Evolutionary conservation across 2,888 invertebrate species (phyloP), one percentile per base, ranked within the genome.

Genomic region (Physocephala rufipes): DNA sequence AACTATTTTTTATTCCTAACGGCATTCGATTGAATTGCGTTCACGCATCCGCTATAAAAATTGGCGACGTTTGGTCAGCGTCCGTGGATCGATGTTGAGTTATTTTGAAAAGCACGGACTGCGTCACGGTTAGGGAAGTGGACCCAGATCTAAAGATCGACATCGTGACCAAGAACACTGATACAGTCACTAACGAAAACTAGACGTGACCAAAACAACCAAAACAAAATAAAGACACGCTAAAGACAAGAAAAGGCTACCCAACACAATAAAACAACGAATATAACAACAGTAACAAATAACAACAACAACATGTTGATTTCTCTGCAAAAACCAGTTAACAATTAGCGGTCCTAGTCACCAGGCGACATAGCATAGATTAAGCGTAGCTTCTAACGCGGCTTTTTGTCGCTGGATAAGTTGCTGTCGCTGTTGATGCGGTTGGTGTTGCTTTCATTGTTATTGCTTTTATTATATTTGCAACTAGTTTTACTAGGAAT

Each of bases 41-140:
- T 82, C 83, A 84, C 82, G 82, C 82, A 82, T 82, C 84, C 82
- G 84, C 82, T 82, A 82, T 83, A 82, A 81, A 36, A 82, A 81
- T 79, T 79, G 82, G 77, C 80, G 79, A 68, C 62, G 58, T 45
- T 62, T 36, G 43, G 30, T n/a, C 67, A 58, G 24, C 43, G 67
- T 15, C 24, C 21, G 24, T 15, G 15, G 21, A 24, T 24, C 58
- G 13, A 21, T 12, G 12, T 2, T 30, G 45, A 28, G 53, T 36
- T 55, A 21, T 15, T 66, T 1, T 15, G 51, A 24, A 28, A 24
- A 47, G 7, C 64, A 13, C 55, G 55, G 24, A 21, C 21, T 21
- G 19, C 55, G 19, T 13, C 55, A 58, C 21, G 26, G 58, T 28
- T 16, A 26, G 26, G 2, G 30, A n/a, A 65, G 51, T 51, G 63